Evolutionary conservation across 2,888 invertebrate genomes (phyloP), one percentile per base, ranked within the genome.

Genomic region (Phyllotreta cruciferae): DNA sequence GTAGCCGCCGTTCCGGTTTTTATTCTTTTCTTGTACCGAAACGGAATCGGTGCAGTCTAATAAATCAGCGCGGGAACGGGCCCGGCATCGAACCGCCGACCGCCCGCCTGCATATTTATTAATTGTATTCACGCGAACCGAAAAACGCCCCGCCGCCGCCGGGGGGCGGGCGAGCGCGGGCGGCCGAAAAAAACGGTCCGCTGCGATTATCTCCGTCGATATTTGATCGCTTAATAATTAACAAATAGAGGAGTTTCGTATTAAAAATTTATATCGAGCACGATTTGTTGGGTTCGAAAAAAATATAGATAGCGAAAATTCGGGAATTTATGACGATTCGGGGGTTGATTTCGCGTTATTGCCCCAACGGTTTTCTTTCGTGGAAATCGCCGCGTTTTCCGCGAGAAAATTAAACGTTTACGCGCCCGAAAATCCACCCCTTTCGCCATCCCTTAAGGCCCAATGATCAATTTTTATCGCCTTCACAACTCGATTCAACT

Each of bases 21-120:
- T 70, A 73, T 73, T 71, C 72, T 68, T 69, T 67, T 66, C 65
- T 71, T 66, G 68, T 67, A 67, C 68, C 61, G 63, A 68, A 69
- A 68, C 74, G 74, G 74, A 76, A 76, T 76, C 77, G 76, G 76
- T 76, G 77, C 77, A 77, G 77, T 76, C 73, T 74, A 74, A 77
- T 77, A 77, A 77, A 77, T 77, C 77, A 77, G 70, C 67, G 65
- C 69, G 61, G 73, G 75, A 73, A 75, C 24, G 74, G 73, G 74
- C 70, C 71, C 70, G 75, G n/a, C 75, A 74, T 76, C 75, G 74
- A 75, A 74, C 75, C 72, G 74, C 74, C 72, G 75, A 74, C 75
- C 72, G 74, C 74, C 72, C 74, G 64, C 70, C 73, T 75, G 76
- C 77, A 76, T 76, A 76, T 77, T 77, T 77, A 77, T 77, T 77